A percentile compares a stretch with the other conserved stretches of the same genome.
phyloP scores from a whole-genome alignment of 2,888 invertebrate species.

The Drosophila birchii region DNA sequence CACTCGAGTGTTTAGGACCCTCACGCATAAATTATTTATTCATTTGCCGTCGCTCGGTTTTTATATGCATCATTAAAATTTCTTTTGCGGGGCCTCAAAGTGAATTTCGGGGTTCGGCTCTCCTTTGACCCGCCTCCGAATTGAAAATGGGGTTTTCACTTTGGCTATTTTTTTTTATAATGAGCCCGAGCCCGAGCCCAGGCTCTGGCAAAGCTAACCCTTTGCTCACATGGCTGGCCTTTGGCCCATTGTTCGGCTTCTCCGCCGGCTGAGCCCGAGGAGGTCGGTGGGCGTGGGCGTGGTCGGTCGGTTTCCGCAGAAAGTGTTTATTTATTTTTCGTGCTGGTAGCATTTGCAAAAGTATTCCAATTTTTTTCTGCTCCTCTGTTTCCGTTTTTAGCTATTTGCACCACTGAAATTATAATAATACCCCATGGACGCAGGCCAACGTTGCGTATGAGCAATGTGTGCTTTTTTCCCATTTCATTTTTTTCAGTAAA shows the following conservation, averaged over 20 bases:
- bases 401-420: conserved; percentile 28
- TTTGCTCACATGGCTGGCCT: conserved; percentile 20
- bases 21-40: conserved; percentile 76
- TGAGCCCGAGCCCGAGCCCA: conserved; percentile 58
- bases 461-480: conserved; percentile 31
- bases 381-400: conserved; percentile 24
- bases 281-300: conserved; percentile 22
- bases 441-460: conserved; percentile 63
- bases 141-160: conserved; percentile 25
- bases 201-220: conserved; percentile 24
- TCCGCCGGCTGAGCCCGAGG: conserved; percentile 5
- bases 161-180: conserved; percentile 62
- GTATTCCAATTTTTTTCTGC: conserved; percentile 18
- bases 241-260: conserved; percentile 24
- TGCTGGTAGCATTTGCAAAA: conserved; percentile 47
- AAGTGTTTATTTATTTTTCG: conserved; percentile 56
- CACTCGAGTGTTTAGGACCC: conserved; percentile 43
- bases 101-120: background rate
- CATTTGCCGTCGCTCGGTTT: conserved; percentile 72
- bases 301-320: conserved; percentile 42
- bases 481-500: background rate
- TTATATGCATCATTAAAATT: conserved; percentile 71
- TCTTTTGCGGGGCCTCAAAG: conserved; percentile 13
- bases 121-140: conserved; percentile 17
- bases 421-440: conserved; percentile 53